Evolutionary conservation across 2,113 vertebrate species (phyloP).

Genomic region (Strix uralensis): DNA sequence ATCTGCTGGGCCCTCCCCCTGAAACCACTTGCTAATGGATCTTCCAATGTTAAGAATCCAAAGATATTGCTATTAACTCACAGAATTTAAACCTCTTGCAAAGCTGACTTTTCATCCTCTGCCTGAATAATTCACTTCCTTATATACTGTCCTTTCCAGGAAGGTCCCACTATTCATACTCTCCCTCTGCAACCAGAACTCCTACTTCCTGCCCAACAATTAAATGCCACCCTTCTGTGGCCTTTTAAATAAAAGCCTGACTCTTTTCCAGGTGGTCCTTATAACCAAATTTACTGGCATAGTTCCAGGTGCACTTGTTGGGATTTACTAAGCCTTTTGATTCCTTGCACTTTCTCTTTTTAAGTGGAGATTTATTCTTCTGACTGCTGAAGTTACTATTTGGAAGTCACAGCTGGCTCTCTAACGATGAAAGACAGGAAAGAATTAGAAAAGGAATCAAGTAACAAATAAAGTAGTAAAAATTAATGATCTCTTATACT

Average conservation of each 20-base stretch:
- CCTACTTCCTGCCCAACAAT: not conserved
- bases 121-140: not conserved
- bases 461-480: not conserved
- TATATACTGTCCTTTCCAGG: not conserved
- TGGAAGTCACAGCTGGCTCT: not conserved
- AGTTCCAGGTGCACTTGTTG: not conserved
- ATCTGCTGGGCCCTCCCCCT: not conserved
- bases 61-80: not conserved
- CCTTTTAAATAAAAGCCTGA: not conserved
- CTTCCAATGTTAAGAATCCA: not conserved
- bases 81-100: not conserved
- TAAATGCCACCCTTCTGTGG: fast-evolving
- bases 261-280: not conserved
- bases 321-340: not conserved
- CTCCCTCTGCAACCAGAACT: not conserved
- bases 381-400: not conserved
- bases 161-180: not conserved
- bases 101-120: not conserved
- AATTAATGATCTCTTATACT: not conserved
- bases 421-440: not conserved
- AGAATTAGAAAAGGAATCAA: not conserved
- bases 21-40: not conserved
- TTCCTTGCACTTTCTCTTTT: not conserved
- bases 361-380: not conserved
- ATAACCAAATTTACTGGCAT: not conserved